Conservation (phyloP, 2,113 vertebrate species). For the Heterotis niloticus region DNA sequence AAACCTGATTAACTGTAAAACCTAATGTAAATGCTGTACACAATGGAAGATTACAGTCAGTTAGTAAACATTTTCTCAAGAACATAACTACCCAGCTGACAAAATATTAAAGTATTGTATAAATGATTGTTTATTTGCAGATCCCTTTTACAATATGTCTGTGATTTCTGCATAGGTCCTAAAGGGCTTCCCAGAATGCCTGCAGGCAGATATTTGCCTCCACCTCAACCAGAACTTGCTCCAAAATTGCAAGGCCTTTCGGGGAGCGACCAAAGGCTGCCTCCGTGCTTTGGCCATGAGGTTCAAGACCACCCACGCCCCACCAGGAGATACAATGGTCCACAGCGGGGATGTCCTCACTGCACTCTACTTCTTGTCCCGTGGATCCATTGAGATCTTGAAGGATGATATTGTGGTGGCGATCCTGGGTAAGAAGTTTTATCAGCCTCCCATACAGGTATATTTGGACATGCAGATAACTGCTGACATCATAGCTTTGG, state of each 20-base stretch:
- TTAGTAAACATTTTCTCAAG: too few relatives aligned
- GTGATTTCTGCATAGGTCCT: constrained; percentile 73
- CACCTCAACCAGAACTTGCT: constrained; percentile 93
- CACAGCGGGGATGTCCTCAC: constrained; percentile 91
- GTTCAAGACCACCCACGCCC: constrained; percentile 95
- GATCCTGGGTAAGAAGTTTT: constrained; percentile 80
- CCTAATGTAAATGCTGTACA: too few relatives aligned
- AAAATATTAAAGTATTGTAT: too few relatives aligned
- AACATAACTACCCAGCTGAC: too few relatives aligned
- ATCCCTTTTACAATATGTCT: background rate
- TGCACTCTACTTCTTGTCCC: constrained; percentile 89
- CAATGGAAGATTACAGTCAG: too few relatives aligned
- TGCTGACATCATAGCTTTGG: background rate
- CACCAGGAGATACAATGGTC: constrained; percentile 95
- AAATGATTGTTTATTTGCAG: too few relatives aligned
- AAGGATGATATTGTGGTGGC: constrained; percentile 95
- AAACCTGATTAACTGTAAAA: too few relatives aligned
- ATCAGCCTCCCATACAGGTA: background rate
- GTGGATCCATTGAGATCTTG: constrained; percentile 96
- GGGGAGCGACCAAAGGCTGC: constrained; percentile 91
- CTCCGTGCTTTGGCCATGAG: constrained; percentile 94
- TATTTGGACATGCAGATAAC: background rate
- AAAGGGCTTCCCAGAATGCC: constrained; percentile 98
- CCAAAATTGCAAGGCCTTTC: constrained; percentile 88
- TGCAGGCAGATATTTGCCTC: constrained; percentile 97